phyloP scores from a whole-genome alignment of 2,888 invertebrate species.

The Spicauda simplicius region DNA sequence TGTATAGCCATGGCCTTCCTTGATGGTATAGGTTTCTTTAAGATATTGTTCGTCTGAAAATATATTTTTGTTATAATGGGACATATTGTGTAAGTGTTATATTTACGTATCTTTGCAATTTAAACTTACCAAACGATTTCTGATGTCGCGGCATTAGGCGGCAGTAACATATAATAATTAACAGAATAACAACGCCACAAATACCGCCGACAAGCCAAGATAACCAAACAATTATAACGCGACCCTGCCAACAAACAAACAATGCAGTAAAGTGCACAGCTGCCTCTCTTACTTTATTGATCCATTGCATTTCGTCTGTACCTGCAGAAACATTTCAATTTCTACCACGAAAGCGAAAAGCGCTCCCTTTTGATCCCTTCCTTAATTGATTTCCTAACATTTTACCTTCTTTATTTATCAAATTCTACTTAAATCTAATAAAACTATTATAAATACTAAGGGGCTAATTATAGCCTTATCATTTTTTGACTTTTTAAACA shows the following conservation, averaged over 20 bases:
- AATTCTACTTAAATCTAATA: slow-evolving; percentile 58
- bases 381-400: slow-evolving; percentile 63
- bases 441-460: slow-evolving; percentile 49
- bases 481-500: slow-evolving; percentile 53
- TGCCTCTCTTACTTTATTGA: slow-evolving; percentile 49
- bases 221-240: slow-evolving; percentile 82
- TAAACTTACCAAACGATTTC: slow-evolving; percentile 86
- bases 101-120: not conserved
- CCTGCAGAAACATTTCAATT: slow-evolving; percentile 83
- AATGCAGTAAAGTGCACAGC: slow-evolving; percentile 40
- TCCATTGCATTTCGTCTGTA: slow-evolving; percentile 50
- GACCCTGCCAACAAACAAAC: slow-evolving; percentile 63
- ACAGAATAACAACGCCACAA: slow-evolving; percentile 86
- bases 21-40: slow-evolving; percentile 73
- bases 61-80: not conserved
- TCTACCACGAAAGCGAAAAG: slow-evolving; percentile 65
- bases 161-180: slow-evolving; percentile 87
- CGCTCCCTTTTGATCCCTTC: slow-evolving; percentile 66
- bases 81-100: too few species aligned
- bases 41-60: slow-evolving; percentile 75
- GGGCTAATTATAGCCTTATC: slow-evolving; percentile 42
- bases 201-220: slow-evolving; percentile 86
- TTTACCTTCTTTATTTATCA: slow-evolving; percentile 56
- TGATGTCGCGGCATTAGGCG: slow-evolving; percentile 89
- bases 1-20: slow-evolving; percentile 73